A percentile compares a stretch with the other conserved stretches of the same genome.
Evolutionary conservation across 2,888 invertebrate genomes (phyloP).

Genomic region (Drosophila ochracea): DNA sequence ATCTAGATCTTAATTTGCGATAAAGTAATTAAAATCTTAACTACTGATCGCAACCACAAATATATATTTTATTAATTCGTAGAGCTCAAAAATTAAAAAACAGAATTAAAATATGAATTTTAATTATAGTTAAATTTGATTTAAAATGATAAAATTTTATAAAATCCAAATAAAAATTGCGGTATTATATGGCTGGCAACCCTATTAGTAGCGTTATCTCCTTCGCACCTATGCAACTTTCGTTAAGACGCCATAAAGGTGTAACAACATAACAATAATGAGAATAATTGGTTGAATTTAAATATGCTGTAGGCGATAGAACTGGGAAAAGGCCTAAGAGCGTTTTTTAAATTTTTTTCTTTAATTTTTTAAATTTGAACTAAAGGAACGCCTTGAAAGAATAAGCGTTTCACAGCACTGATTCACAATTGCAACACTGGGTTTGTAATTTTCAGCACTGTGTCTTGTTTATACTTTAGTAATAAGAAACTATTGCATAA

Average conservation of each 20-base stretch:
- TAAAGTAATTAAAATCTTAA: background rate
- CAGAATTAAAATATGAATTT: background rate
- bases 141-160: background rate
- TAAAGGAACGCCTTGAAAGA: background rate
- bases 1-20: too few relatives aligned
- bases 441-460: background rate
- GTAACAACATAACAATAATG: background rate
- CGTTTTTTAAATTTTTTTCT: background rate
- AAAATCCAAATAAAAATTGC: background rate
- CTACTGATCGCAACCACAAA: constrained; percentile 19
- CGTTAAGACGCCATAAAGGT: constrained; percentile 6
- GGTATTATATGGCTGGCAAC: constrained; percentile 36
- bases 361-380: constrained; percentile 11
- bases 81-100: background rate
- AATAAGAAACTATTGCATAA: background rate
- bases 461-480: background rate
- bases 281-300: background rate
- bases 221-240: constrained; percentile 28
- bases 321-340: background rate
- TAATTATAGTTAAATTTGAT: background rate
- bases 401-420: constrained; percentile 31
- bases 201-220: constrained; percentile 45
- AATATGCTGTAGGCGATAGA: background rate
- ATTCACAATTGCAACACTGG: constrained; percentile 2
- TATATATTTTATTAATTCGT: background rate